Evolutionary conservation across 2,113 vertebrate genomes (phyloP), one percentile per base, ranked within the genome.

Genomic region (Crotalus tigris): DNA sequence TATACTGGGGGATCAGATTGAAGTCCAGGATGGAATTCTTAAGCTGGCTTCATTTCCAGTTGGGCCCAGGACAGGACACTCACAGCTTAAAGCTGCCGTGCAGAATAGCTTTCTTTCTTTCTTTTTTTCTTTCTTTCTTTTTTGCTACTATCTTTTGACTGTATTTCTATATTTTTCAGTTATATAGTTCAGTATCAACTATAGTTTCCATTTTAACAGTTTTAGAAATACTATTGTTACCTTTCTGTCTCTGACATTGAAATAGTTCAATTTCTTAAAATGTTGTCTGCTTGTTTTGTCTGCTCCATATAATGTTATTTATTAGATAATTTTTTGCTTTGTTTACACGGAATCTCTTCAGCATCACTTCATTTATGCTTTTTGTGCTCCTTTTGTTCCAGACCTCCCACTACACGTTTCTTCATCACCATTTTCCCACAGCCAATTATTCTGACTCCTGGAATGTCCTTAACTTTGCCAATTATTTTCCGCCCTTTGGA

Each of bases 401-500:
- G 99, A 92, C 96, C 98, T 96, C 99, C 99, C 85, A 94, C 95
- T 69, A 98, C 98, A 39, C 96, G 96, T 51, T 98, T 98, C 97
- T 99, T 99, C 97, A 98, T 96, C 95, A 98, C 97, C 0, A 93
- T 97, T 91, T 97, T 97, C 93, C 98, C 98, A 0, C 97, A 98
- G 94, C 96, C 96, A 0, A 97, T 99, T 92, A 92, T 97, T 90
- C 93, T 99, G 94, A 98, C 97, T 91, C 98, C 99, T 1, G 99
- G 99, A 26, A 98, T 98, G 59, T 98, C 98, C 61, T 95, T 98
- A 94, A 97, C 97, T 0, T 95, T 99, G 53, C 98, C 98, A 17
- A 49, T 99, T 55, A 90, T 98, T 93, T 99, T 99, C 97, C 98
- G 95, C 87, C 98, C 99, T n/a, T 94, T 97, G 44, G 97, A 98